phyloP scores from a whole-genome alignment of 2,888 invertebrate species.

The Mythimna albipuncta region DNA sequence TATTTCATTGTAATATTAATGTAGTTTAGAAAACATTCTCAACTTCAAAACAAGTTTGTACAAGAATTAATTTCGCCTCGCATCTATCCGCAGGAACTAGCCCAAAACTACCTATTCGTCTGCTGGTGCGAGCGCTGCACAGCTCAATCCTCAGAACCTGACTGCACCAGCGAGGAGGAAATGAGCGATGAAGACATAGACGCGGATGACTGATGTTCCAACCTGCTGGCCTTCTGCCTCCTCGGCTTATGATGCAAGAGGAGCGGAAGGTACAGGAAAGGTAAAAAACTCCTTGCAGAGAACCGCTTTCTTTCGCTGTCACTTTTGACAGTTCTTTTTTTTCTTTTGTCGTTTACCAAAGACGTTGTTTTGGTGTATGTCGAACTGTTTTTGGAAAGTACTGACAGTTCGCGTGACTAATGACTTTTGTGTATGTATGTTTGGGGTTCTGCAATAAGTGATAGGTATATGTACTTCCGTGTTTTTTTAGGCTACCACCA shows the following conservation, averaged over 20 bases:
- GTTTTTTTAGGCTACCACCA: slow-evolving; percentile 1
- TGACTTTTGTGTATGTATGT: neutral
- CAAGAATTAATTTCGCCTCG: neutral
- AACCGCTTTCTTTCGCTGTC: slow-evolving; percentile 25
- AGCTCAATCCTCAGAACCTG: slow-evolving; percentile 93
- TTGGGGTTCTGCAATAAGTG: neutral
- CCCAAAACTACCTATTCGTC: slow-evolving; percentile 95
- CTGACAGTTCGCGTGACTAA: neutral
- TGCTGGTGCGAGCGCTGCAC: slow-evolving; percentile 96
- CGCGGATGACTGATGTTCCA: slow-evolving; percentile 89
- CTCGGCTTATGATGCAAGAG: slow-evolving; percentile 79
- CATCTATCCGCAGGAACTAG: slow-evolving; percentile 83
- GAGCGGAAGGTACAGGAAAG: slow-evolving; percentile 35
- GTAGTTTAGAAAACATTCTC: no score
- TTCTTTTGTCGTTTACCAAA: slow-evolving; percentile 18
- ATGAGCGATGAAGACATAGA: slow-evolving; percentile 90
- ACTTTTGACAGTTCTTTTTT: slow-evolving; percentile 25
- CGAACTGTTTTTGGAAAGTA: slow-evolving; percentile 33
- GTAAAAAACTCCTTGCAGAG: slow-evolving; percentile 23
- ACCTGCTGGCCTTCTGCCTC: slow-evolving; percentile 86
- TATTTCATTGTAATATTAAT: no score
- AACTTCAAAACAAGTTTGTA: neutral
- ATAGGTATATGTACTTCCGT: neutral
- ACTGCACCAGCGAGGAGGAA: slow-evolving; percentile 96
- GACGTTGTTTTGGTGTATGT: slow-evolving; percentile 35